Evolutionary conservation across 92 coral and sea anemone species (phyloP).

Genomic region (Parazoanthus atlanticus): DNA sequence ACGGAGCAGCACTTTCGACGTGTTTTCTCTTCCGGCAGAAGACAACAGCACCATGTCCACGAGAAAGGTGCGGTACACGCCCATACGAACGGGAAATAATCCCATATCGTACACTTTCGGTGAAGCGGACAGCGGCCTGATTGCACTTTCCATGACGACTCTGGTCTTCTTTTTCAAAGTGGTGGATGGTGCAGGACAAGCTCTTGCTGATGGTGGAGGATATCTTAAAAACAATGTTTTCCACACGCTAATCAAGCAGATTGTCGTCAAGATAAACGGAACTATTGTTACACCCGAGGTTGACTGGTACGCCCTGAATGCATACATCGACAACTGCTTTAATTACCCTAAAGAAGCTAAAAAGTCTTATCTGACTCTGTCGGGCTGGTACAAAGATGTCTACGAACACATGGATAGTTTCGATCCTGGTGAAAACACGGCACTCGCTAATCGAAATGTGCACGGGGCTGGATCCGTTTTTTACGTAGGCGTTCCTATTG

Average conservation of each 20-base stretch:
- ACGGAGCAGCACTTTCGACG: background rate
- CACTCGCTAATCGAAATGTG: background rate
- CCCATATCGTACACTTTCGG: conserved; percentile 30
- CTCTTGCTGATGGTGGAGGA: background rate
- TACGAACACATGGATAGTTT: conserved; percentile 27
- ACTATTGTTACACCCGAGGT: conserved; percentile 41
- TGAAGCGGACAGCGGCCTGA: conserved; percentile 2
- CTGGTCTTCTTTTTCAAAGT: conserved; percentile 24
- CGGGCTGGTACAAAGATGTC: conserved; percentile 26
- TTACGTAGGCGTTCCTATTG: background rate
- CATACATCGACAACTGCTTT: conserved; percentile 26
- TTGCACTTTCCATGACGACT: conserved; percentile 30
- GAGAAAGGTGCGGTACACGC: background rate
- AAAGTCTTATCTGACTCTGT: conserved; percentile 18
- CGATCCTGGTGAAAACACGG: background rate
- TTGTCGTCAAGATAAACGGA: conserved; percentile 42
- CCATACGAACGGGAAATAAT: conserved; percentile 28
- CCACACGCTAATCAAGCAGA: conserved; percentile 38
- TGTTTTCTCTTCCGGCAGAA: background rate
- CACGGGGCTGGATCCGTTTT: background rate
- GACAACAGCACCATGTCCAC: background rate
- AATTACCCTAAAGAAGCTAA: conserved; percentile 36
- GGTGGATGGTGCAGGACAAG: background rate
- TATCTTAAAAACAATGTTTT: conserved; percentile 18
- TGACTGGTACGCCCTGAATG: conserved; percentile 44